These are phyloP conservation scores for Apaloderma vittatum DNA, from an alignment of 2,113 vertebrate species.

Conservation along the genomic window DNA sequence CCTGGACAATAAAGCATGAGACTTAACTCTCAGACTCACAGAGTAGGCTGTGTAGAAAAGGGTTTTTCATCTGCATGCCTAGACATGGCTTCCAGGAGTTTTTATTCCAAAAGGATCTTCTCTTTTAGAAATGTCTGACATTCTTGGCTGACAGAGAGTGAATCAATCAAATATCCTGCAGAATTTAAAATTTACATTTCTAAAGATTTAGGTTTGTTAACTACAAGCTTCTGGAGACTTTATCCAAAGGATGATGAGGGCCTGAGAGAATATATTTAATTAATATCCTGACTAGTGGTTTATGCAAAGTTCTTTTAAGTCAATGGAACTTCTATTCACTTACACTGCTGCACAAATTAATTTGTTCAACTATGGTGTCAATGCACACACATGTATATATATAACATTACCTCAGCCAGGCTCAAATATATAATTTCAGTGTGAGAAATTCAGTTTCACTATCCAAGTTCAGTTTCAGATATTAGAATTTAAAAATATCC, in stretches of 20 bases:
- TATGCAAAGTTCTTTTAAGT: neutral
- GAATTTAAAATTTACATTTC: neutral
- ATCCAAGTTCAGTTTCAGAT: neutral
- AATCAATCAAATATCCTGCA: neutral
- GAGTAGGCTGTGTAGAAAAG: neutral
- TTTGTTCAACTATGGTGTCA: neutral
- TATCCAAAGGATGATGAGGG: neutral
- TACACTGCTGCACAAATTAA: neutral
- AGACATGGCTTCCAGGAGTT: neutral
- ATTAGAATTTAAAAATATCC: neutral
- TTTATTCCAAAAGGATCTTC: neutral
- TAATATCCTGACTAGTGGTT: neutral
- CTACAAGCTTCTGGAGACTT: neutral
- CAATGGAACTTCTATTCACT: neutral
- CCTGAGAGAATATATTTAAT: neutral
- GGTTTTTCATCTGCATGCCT: neutral
- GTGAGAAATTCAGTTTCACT: neutral
- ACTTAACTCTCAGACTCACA: neutral
- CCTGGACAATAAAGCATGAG: neutral
- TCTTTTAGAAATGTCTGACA: neutral
- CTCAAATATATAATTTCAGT: neutral
- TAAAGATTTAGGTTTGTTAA: neutral
- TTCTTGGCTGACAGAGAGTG: neutral
- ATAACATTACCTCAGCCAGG: neutral
- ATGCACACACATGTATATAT: too few species aligned